phyloP scores from a whole-genome alignment of 2,797 vertebrate genomes.

The Gallirallus australis region DNA sequence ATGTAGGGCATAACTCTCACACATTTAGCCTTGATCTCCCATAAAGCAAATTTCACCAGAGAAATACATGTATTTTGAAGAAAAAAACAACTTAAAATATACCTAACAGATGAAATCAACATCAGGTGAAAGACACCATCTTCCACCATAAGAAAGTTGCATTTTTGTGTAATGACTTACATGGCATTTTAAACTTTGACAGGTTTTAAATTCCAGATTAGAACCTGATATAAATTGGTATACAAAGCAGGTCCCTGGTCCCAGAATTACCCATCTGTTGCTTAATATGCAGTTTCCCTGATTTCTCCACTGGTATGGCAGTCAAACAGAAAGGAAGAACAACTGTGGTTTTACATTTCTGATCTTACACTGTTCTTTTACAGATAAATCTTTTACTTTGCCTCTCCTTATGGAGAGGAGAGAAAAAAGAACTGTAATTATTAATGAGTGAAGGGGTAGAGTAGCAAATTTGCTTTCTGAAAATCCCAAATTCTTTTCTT shows the following conservation, averaged over 20 bases:
- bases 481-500: neutral
- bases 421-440: neutral
- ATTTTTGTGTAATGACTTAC: neutral
- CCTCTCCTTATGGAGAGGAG: neutral
- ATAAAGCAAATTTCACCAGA: neutral
- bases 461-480: neutral
- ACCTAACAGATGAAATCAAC: neutral
- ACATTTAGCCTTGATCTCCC: neutral
- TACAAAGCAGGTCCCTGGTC: neutral
- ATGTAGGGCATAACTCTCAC: rapidly evolving
- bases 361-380: neutral
- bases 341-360: neutral
- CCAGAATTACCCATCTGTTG: neutral
- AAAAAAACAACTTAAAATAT: neutral
- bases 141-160: neutral
- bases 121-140: neutral
- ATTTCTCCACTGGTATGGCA: neutral
- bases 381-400: too few relatives aligned
- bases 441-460: neutral
- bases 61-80: neutral
- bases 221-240: neutral
- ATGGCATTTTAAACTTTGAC: neutral
- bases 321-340: neutral
- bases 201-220: neutral
- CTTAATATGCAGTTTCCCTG: neutral